Percentiles rank a stretch among this genome's conserved stretches.
Conservation (phyloP, 2,888 invertebrate species). For the Malthinus seriepunctatus region DNA sequence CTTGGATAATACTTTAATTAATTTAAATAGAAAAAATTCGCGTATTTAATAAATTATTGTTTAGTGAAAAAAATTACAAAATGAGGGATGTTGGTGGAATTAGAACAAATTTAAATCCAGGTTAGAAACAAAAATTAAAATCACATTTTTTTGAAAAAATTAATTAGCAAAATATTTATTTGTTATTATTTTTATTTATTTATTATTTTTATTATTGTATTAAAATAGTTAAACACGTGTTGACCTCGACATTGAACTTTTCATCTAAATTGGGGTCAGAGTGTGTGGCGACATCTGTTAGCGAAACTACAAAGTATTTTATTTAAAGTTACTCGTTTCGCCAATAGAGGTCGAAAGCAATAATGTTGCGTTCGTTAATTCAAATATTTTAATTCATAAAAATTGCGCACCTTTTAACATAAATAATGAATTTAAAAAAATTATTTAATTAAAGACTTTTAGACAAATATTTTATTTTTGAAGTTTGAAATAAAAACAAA, state of each 20-base stretch:
- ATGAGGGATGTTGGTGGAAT: background rate
- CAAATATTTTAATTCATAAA: too few species aligned
- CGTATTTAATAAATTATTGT: background rate
- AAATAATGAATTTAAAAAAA: too few species aligned
- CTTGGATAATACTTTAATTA: background rate
- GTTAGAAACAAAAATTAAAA: background rate
- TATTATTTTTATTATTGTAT: background rate
- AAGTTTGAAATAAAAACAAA: too few species aligned
- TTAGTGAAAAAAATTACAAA: background rate
- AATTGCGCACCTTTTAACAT: too few species aligned
- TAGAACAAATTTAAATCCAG: background rate
- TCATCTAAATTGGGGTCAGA: slow-evolving; percentile 1
- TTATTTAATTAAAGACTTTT: too few species aligned
- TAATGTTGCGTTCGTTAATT: background rate
- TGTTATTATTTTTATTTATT: background rate
- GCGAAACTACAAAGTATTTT: background rate
- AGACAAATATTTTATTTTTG: too few species aligned
- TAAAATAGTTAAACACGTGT: slow-evolving; percentile 16
- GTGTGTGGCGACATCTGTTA: slow-evolving; percentile 20
- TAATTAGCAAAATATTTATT: background rate
- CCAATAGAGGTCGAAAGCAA: slow-evolving; percentile 7
- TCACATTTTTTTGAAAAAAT: background rate
- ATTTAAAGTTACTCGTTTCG: background rate
- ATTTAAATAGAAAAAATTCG: background rate
- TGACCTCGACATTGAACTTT: slow-evolving; percentile 26